Evolutionary conservation across 2,113 vertebrate genomes (phyloP).

Genomic region (Chaetodon auriga): DNA sequence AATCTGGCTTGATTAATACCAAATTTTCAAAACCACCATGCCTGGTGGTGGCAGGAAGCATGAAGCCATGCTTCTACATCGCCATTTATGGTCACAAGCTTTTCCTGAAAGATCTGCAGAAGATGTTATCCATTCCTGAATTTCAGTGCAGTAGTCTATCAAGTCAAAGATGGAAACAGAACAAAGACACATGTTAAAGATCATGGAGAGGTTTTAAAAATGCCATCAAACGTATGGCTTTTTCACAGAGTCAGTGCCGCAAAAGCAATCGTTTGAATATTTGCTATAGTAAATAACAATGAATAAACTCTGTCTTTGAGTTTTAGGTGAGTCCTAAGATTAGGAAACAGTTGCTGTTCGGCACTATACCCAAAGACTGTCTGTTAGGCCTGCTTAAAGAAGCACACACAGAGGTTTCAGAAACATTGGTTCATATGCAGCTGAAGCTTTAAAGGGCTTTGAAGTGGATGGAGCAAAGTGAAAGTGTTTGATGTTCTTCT

Average conservation of each 20-base stretch:
- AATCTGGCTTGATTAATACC: conserved; percentile 70
- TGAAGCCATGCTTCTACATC: conserved; percentile 13
- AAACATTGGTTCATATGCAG: not conserved
- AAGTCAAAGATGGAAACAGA: not conserved
- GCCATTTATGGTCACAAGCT: conserved; percentile 64
- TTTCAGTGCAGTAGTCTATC: conserved; percentile 5
- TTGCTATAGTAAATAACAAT: not conserved
- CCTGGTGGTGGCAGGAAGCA: conserved; percentile 45
- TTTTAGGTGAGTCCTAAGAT: too few species aligned
- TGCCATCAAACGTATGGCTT: not conserved
- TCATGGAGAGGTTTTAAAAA: not conserved
- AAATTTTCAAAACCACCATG: conserved; percentile 50
- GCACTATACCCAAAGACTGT: not conserved
- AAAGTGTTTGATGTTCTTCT: conserved; percentile 4
- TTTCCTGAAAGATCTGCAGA: conserved; percentile 44
- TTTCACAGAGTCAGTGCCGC: not conserved
- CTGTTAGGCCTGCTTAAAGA: not conserved
- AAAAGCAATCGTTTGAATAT: not conserved
- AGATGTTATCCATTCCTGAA: conserved; percentile 55
- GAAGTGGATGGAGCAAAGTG: not conserved
- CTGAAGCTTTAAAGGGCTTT: not conserved
- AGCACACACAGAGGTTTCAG: not conserved
- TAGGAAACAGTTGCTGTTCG: not conserved
- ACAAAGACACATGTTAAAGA: not conserved
- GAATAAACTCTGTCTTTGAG: not conserved